phyloP scores from a whole-genome alignment of 2,113 vertebrate species.

The Greenwoodochromis staneri region DNA sequence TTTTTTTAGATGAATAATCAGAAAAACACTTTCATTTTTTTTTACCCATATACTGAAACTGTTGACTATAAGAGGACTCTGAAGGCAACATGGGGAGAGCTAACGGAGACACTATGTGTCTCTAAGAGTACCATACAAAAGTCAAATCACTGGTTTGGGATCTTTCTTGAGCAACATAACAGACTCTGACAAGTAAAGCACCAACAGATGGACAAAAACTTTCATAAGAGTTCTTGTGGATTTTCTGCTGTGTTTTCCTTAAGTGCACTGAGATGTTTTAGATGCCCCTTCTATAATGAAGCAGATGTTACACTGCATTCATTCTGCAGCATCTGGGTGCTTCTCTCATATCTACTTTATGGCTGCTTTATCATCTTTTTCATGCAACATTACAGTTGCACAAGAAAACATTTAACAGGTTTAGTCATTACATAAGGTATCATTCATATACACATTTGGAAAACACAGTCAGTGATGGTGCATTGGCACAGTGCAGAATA shows the following conservation, averaged over 20 bases:
- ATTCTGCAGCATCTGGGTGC: not conserved
- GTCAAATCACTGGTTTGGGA: not conserved
- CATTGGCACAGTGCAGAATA: not conserved
- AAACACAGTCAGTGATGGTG: not conserved
- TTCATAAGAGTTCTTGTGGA: not conserved
- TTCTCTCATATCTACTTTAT: not conserved
- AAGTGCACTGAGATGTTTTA: not conserved
- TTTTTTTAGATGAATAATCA: not conserved
- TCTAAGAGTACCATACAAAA: not conserved
- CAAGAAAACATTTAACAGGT: not conserved
- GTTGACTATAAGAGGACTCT: not conserved
- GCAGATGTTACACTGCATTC: conserved; percentile 25
- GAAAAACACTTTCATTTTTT: not conserved
- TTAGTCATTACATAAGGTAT: not conserved
- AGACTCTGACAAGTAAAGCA: conserved; percentile 2
- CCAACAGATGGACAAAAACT: not conserved
- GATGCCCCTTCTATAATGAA: conserved; percentile 7
- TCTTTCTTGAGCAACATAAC: not conserved
- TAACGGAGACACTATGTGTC: not conserved
- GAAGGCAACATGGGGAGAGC: not conserved
- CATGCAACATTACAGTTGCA: not conserved
- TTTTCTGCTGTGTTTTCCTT: not conserved
- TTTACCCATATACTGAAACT: not conserved
- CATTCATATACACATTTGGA: not conserved
- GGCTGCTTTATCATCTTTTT: not conserved